Evolutionary conservation across 2,113 vertebrate species (phyloP).

Genomic region (Haliaeetus leucogaster): DNA sequence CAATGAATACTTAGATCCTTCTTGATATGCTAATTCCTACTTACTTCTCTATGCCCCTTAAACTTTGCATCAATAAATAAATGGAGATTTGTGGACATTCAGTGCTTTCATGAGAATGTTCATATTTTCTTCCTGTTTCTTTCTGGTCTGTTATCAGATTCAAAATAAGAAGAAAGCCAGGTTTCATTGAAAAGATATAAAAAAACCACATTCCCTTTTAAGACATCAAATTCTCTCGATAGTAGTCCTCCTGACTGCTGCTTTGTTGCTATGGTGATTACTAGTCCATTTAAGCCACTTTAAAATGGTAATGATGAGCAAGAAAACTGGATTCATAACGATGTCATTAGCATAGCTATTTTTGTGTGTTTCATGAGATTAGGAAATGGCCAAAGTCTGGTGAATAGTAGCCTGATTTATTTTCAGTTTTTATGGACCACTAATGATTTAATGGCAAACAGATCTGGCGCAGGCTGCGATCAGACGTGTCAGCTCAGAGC

Average conservation of each 20-base stretch:
- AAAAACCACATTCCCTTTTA: background rate
- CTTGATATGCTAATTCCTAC: background rate
- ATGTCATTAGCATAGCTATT: conserved; percentile 36
- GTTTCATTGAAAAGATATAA: background rate
- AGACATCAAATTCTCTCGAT: background rate
- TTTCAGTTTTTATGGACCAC: background rate
- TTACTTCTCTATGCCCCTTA: background rate
- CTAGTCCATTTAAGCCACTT: conserved; percentile 42
- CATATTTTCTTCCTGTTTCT: background rate
- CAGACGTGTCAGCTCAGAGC: background rate
- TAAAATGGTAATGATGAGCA: conserved; percentile 31
- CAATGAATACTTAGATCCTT: background rate
- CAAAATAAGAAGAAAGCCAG: background rate
- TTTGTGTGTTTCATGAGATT: background rate
- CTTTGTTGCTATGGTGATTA: conserved; percentile 56
- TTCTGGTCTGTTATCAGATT: background rate
- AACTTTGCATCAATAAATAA: background rate
- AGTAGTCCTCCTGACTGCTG: background rate
- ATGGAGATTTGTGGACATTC: background rate
- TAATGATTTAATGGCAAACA: background rate
- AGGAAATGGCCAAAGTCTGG: background rate
- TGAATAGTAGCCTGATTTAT: background rate
- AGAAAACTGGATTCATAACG: background rate
- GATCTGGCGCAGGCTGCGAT: background rate
- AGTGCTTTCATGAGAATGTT: background rate